phyloP scores from a whole-genome alignment of 2,888 invertebrate genomes.

The Osmoderma eremita region DNA sequence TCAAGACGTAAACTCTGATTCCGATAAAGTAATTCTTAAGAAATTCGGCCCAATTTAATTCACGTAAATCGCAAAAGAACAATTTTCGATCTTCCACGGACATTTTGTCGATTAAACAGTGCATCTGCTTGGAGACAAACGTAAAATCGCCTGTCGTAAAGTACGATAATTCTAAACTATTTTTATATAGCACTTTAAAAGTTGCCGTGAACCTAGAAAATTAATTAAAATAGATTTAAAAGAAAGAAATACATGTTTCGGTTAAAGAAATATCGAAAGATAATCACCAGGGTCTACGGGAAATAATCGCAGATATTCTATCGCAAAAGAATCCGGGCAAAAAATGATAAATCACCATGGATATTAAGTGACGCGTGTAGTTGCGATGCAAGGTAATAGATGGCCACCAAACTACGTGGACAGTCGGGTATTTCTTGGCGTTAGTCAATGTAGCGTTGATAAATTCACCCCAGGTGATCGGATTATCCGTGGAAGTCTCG shows the following conservation, averaged over 20 bases:
- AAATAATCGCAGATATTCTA: constrained; percentile 65
- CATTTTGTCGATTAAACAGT: constrained; percentile 68
- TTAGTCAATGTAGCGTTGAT: constrained; percentile 69
- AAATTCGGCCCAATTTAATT: constrained; percentile 79
- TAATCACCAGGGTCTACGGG: constrained; percentile 71
- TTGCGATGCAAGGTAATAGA: constrained; percentile 72
- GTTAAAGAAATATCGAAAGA: not conserved
- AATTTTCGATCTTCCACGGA: constrained; percentile 68
- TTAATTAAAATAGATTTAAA: not conserved
- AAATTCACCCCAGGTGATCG: constrained; percentile 80
- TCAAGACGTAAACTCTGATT: constrained; percentile 78
- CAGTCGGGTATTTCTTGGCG: constrained; percentile 69
- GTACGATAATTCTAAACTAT: constrained; percentile 75
- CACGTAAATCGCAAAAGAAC: constrained; percentile 77
- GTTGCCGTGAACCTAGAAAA: constrained; percentile 75
- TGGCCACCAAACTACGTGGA: constrained; percentile 76
- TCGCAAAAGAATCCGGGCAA: constrained; percentile 75
- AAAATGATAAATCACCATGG: constrained; percentile 72
- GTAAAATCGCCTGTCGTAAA: constrained; percentile 77
- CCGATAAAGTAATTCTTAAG: constrained; percentile 76
- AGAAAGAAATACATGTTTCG: not conserved
- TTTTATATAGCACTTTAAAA: constrained; percentile 80
- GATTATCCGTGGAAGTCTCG: constrained; percentile 85
- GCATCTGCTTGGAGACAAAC: constrained; percentile 67
- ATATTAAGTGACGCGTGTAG: constrained; percentile 69